Base-by-base conservation (phyloP, 2,888 invertebrate species). In the Drosophila fungiperda region DNA sequence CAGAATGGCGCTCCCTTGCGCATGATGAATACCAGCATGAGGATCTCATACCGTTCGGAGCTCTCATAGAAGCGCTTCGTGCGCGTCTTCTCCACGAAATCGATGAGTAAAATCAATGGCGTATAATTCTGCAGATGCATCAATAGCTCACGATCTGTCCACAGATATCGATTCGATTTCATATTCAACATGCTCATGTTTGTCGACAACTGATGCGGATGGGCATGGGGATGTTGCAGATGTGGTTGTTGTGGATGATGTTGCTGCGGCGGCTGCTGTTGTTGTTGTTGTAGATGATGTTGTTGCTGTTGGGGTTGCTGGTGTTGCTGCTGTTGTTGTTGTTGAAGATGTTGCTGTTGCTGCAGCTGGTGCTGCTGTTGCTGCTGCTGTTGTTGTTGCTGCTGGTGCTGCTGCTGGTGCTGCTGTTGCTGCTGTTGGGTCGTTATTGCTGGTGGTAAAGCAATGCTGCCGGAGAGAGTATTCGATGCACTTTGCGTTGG, bases 111-210 rank as follows among this genome's bases (percentile, higher is more conserved):
- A 33, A 91, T 87, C 7, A 92, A 72, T 0, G 92, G 90, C 7
- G 91, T 91, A 63, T 91, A 91, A 64, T 90, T 92, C 61, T 91
- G 91, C 26, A 92, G 72, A 73, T 91, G 92, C 91, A 91, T 91
- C 3, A 91, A 23, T 1, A 90, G 77, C 62, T 92, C 91, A 26
- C 90, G 82, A 55, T 91, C 90, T 0, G 90, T 90, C 91, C 91
- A 91, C 1, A 91, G 65, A 64, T 91, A 91, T 26, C 90, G 85
- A 0, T 71, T 64, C 3, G 68, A 58, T 57, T 89, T 87, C 0
- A 89, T 65, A 26, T 57, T 78, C 23, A 87, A n/a, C 74, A 87
- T 42, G 67, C 86, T 85, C 90, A 87, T 89, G 52, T 82, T 78
- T 67, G 52, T 74, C 36, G 71, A 40, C 45, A 82, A 26, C 42